Evolutionary conservation across 2,113 vertebrate genomes (phyloP), one percentile per base, ranked within the genome.

Genomic region (Neolamprologus caudopunctatus): DNA sequence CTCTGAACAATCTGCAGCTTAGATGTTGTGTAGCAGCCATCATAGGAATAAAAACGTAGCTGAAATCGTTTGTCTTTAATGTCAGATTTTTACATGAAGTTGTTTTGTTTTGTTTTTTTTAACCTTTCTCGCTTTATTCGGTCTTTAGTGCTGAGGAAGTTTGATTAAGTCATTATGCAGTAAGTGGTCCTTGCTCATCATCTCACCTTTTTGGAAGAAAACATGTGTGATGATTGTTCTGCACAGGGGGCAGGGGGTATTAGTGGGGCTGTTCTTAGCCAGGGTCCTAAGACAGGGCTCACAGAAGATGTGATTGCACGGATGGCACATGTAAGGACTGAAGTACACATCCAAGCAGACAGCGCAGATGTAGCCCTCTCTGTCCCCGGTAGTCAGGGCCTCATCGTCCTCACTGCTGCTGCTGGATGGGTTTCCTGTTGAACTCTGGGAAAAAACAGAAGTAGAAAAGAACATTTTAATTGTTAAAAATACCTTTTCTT

Each of bases 291-390:
- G 96, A 94, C 98, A 99, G 85, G 98, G 98, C 94, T 99, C 98
- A 92, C 98, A 99, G 96, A 99, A 99, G 95, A 99, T 96, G 91
- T 99, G 99, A 81, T 94, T 97, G 91, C 98, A 99, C 4, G 98
- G 99, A 81, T 98, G 97, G 87, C 99, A 99, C 98, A 98, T 98
- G 92, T 99, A 97, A 17, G 98, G 99, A 91, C 97, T 99, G 96
- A 98, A 99, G 95, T 99, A 99, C 75, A 99, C 94, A 84, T 99
- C 98, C 95, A 99, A 92, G 91, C 98, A 99, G 55, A 99, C 98
- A 0, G 99, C 98, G 84, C 98, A 99, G 57, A 98, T 97, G 93
- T 97, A 98, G 89, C 97, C 97, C 79, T 99, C 98, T 35, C 90
- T 95, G 61, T 96, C 93, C 31, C 93, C 40, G 0, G 81, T n/a